These are phyloP conservation scores for Orestias chungarensis DNA, from an alignment of 2,797 vertebrate genomes.

Conservation along the genomic window DNA sequence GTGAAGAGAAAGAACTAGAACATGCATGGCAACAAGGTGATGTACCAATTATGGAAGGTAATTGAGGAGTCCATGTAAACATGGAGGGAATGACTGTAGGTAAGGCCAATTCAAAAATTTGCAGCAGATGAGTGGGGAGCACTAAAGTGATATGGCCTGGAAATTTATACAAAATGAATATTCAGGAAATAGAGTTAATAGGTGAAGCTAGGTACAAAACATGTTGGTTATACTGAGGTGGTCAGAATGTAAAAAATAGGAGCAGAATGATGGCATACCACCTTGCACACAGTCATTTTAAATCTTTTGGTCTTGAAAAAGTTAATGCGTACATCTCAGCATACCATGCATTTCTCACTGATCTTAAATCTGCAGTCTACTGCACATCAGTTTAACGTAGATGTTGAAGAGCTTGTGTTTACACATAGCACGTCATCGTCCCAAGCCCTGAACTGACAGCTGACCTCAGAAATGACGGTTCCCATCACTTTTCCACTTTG, in stretches of 20 bases:
- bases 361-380: not conserved
- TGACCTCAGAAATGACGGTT: slow-evolving; percentile 35
- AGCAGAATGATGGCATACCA: not conserved
- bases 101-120: not conserved
- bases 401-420: slow-evolving; percentile 21
- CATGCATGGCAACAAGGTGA: not conserved
- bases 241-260: not conserved
- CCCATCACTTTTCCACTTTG: slow-evolving; percentile 26
- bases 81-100: not conserved
- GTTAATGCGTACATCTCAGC: not conserved
- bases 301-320: not conserved
- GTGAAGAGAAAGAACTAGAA: not conserved
- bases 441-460: slow-evolving; percentile 11
- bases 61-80: not conserved
- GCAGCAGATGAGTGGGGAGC: not conserved
- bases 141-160: not conserved
- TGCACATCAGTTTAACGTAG: not conserved
- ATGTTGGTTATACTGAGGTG: not conserved
- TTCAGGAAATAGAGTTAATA: not conserved
- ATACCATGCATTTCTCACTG: not conserved
- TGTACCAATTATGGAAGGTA: not conserved
- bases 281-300: not conserved
- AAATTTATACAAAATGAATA: not conserved
- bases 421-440: slow-evolving; percentile 6
- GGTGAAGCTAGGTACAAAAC: not conserved